Evolutionary conservation across 2,888 invertebrate species (phyloP), one percentile per base, ranked within the genome.

Genomic region (Lagria hirta): DNA sequence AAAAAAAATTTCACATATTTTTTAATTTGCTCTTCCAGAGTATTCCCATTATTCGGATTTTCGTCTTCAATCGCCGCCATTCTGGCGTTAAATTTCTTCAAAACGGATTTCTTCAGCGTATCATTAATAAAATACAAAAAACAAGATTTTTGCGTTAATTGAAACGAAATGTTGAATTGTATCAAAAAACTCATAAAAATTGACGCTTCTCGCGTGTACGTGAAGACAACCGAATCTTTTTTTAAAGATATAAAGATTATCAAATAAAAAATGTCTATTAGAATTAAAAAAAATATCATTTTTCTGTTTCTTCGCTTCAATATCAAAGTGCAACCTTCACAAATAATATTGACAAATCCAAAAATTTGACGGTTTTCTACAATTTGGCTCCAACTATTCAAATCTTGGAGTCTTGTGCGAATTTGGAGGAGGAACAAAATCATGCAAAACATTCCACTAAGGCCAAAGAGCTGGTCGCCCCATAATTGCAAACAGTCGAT

Each of bases 401-500:
- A 17, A 16, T 28, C 27, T 6, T 28, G 8, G 3, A 27, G 12
- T 8, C 28, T 4, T 5, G 13, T 17, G 11, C 21, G 27, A 5
- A 35, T 17, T 16, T 28, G 15, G 2, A 15, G 12, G 5, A 42
- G 7, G 3, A 27, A 33, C 2, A 11, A 16, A 26, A 30, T n/a
- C 12, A 17, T 7, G 8, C 18, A 15, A n/a, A 34, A 8, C 15
- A 35, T 3, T 5, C 35, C 42, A 5, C 3, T 28, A 4, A 29
- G 1, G 6, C 22, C 16, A 15, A 35, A 43, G 12, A 43, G 28
- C 17, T 43, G 42, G 13, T 43, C 42, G 4, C 29, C 29, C 42
- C 42, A 43, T 3, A 22, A 13, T 5, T 28, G 42, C 16, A 41
- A 41, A 26, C 41, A 41, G 5, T 11, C 8, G 3, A 33, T 32